Conservation (phyloP, 2,797 vertebrate species). For the Linurgus olivaceus region DNA sequence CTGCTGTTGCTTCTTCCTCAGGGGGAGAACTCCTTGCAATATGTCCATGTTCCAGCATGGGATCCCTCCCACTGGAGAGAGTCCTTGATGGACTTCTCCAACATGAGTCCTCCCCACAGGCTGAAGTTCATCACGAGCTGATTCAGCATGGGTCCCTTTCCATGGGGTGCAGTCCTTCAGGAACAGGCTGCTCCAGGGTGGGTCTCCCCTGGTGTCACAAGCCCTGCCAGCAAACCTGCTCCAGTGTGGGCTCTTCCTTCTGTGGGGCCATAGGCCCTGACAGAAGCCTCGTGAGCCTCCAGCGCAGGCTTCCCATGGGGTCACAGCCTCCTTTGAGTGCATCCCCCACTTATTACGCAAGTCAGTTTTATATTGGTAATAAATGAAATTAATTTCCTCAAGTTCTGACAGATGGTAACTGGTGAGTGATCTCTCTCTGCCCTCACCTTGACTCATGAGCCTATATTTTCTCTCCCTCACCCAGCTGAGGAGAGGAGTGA, state of each 20-base stretch:
- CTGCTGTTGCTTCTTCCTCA: not conserved
- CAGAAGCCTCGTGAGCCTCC: not conserved
- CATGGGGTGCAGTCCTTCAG: not conserved
- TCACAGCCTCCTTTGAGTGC: not conserved
- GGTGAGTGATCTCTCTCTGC: not conserved
- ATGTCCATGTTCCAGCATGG: not conserved
- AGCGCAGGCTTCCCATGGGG: not conserved
- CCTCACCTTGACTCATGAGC: not conserved
- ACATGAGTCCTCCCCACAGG: not conserved
- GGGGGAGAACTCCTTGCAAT: not conserved
- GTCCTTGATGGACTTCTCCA: fast-evolving
- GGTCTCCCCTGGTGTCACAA: not conserved
- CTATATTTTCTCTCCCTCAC: not conserved
- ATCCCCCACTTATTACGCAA: fast-evolving
- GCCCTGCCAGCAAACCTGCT: not conserved
- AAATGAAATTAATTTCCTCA: not conserved
- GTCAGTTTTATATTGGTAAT: not conserved
- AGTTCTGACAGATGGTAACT: fast-evolving
- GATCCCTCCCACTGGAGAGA: not conserved
- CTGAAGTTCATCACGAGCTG: fast-evolving
- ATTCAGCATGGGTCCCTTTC: not conserved
- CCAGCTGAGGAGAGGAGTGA: not conserved
- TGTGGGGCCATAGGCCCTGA: not conserved
- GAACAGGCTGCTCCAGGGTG: not conserved
- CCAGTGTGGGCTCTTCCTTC: not conserved